phyloP scores from a whole-genome alignment of 2,888 invertebrate species.

The Hydroisotoma schaefferi region DNA sequence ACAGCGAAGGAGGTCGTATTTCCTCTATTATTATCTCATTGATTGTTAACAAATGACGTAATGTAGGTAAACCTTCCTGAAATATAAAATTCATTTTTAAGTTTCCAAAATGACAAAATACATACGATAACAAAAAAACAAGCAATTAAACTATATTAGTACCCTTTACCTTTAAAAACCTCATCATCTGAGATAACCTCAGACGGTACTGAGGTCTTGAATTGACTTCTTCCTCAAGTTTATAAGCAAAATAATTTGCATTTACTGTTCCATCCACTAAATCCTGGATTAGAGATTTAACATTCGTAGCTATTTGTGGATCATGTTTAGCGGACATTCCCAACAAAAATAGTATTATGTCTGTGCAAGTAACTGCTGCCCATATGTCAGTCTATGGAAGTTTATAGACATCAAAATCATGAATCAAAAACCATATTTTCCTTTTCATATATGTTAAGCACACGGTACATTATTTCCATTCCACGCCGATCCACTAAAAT shows the following conservation, averaged over 20 bases:
- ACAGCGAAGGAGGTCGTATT: slow-evolving; percentile 81
- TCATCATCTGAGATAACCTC: too few relatives aligned
- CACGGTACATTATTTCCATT: too few relatives aligned
- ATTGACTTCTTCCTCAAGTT: slow-evolving; percentile 87
- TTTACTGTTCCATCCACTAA: slow-evolving; percentile 91
- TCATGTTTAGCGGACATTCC: slow-evolving; percentile 94
- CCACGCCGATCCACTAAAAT: too few relatives aligned
- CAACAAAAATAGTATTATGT: too few relatives aligned
- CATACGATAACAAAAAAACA: neutral
- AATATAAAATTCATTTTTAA: slow-evolving; percentile 49
- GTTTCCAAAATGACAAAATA: neutral
- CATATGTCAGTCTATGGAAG: too few relatives aligned
- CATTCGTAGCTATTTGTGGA: slow-evolving; percentile 73
- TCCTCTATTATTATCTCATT: slow-evolving; percentile 92
- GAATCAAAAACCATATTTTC: too few relatives aligned
- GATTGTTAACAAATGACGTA: slow-evolving; percentile 82
- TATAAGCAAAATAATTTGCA: slow-evolving; percentile 93
- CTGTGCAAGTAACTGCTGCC: too few relatives aligned
- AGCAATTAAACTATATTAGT: slow-evolving; percentile 6
- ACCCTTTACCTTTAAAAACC: slow-evolving; percentile 80
- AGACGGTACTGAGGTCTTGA: slow-evolving; percentile 98
- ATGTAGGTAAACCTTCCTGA: slow-evolving; percentile 90
- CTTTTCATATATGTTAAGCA: too few relatives aligned
- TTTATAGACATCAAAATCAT: too few relatives aligned
- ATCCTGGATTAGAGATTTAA: slow-evolving; percentile 82